Evolutionary conservation across 2,797 vertebrate species (phyloP).

Genomic region (Melanogrammus aeglefinus): DNA sequence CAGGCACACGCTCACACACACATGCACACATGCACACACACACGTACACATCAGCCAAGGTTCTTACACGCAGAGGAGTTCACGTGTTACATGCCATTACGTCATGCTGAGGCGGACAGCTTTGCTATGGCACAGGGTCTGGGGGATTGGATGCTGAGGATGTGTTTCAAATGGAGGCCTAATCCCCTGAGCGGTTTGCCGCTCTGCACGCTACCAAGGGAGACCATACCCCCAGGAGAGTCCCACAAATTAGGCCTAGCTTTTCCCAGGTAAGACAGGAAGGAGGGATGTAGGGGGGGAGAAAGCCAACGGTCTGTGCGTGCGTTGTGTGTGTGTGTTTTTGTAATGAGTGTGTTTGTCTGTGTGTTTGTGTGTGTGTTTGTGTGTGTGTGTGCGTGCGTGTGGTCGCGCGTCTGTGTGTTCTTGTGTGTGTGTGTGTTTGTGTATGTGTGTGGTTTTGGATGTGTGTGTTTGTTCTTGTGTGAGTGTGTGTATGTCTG

Average conservation of each 20-base stretch:
- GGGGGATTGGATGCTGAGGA: conserved; percentile 18
- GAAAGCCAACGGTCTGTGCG: neutral
- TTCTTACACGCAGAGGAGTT: conserved; percentile 28
- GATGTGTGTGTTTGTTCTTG: neutral
- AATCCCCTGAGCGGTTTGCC: conserved; percentile 29
- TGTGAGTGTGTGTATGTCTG: no score
- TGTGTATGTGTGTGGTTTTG: neutral
- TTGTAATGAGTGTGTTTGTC: no score
- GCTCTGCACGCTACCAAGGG: conserved; percentile 12
- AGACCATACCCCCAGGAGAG: neutral
- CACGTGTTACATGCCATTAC: conserved; percentile 1
- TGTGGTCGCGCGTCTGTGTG: no score
- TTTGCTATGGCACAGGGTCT: neutral
- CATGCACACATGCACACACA: conserved; percentile 31
- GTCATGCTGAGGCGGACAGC: neutral
- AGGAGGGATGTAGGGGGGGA: neutral
- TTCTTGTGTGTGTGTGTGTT: no score
- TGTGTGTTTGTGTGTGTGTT: no score
- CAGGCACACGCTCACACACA: conserved; percentile 4
- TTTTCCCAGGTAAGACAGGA: neutral
- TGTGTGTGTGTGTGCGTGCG: no score
- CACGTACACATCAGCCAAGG: conserved; percentile 29
- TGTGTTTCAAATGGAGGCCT: conserved; percentile 3
- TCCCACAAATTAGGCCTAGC: neutral
- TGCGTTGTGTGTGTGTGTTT: no score